Evolutionary conservation across 2,797 vertebrate species (phyloP), one percentile per base, ranked within the genome.

Genomic region (Natrix natrix): DNA sequence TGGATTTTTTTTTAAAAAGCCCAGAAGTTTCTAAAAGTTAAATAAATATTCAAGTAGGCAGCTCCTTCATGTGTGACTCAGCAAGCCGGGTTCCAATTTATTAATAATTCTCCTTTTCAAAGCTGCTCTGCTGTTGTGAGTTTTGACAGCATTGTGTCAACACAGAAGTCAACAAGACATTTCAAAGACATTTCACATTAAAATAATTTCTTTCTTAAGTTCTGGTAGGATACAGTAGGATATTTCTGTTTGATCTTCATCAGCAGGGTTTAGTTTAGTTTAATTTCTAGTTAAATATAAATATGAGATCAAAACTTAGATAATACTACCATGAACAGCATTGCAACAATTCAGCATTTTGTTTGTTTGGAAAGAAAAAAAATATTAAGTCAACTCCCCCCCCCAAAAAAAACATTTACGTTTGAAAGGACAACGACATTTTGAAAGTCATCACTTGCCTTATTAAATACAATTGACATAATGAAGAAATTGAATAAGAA

Each of bases 401-500:
- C 32, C 32, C 32, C 16, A 26, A 83, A 28, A 4, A 24, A 90
- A 61, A 92, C 1, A 0, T 86, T 56, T 24, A 17, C 3, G 54
- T 5, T 95, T 87, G 48, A 66, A 66, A 94, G 24, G 87, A 86
- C 54, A 22, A 78, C 0, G 91, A 8, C 3, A 87, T 63, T 86
- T 86, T 61, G 55, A 59, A 48, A 26, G 89, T 32, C 7, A 89
- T 60, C 92, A 96, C 98, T 98, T 97, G 98, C 99, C 99, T 99
- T 99, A 94, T 98, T 98, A 96, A 99, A 99, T 88, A 99, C 89
- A 48, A 99, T 99, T 91, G 99, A 99, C 98, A 99, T 98, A 96
- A 99, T 95, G 97, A 99, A 99, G 98, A 99, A 99, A 98, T 99
- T 99, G 94, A 99, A 97, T 95, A 99, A 97, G 97, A 99, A 99